Conservation (phyloP, 2,888 invertebrate species). For the Trissoscelio sp. region DNA sequence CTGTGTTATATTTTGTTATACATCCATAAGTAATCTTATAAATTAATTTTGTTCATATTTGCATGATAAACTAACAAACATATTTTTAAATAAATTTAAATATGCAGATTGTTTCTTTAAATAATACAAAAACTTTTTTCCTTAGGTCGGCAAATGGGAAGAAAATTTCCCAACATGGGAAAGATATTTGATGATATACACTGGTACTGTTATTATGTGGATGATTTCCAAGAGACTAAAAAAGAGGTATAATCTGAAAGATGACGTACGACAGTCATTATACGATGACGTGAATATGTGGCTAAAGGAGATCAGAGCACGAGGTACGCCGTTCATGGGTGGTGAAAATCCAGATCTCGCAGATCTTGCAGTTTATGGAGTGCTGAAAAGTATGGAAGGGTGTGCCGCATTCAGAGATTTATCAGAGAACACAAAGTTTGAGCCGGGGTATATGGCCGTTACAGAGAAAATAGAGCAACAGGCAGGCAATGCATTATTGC, state of each 20-base stretch:
- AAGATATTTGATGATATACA: conserved; percentile 88
- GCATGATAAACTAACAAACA: too few relatives aligned
- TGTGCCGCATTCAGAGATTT: conserved; percentile 95
- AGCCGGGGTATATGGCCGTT: conserved; percentile 91
- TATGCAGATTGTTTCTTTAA: too few relatives aligned
- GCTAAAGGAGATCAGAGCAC: conserved; percentile 88
- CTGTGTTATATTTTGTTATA: neutral
- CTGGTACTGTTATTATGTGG: too few relatives aligned
- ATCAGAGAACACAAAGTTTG: conserved; percentile 89
- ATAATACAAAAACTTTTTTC: neutral
- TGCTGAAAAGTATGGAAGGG: conserved; percentile 96
- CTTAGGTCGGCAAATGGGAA: conserved; percentile 94
- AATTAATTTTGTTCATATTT: too few relatives aligned
- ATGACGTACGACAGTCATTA: conserved; percentile 94
- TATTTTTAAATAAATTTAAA: too few relatives aligned
- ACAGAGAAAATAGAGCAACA: conserved; percentile 87
- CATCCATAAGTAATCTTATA: too few relatives aligned
- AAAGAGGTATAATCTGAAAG: conserved; percentile 91
- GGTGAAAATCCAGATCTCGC: conserved; percentile 95
- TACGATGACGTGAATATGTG: conserved; percentile 95
- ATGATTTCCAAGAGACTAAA: conserved; percentile 94
- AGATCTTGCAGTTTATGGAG: conserved; percentile 96
- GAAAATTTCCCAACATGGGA: conserved; percentile 94
- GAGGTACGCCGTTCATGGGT: conserved; percentile 92
- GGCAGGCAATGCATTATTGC: conserved; percentile 84